phyloP scores from a whole-genome alignment of 2,888 invertebrate genomes.

The Mycogona germanica region DNA sequence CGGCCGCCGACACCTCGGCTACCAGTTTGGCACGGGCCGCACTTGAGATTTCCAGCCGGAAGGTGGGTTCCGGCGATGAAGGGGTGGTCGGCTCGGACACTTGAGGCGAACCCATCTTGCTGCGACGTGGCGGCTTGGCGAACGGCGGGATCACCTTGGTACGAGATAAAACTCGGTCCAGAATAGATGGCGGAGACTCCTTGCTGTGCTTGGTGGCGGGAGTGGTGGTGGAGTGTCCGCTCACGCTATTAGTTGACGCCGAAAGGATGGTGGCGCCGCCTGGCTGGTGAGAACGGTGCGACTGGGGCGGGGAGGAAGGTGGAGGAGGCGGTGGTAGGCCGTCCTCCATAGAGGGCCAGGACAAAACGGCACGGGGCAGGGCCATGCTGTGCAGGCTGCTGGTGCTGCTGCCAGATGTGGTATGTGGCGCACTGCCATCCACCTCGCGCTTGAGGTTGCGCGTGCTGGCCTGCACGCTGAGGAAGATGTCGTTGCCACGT shows the following conservation, averaged over 20 bases:
- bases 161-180: constrained; percentile 1
- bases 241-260: not conserved
- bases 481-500: constrained; percentile 18
- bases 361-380: not conserved
- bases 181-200: not conserved
- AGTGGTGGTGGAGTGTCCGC: not conserved
- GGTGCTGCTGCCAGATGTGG: not conserved
- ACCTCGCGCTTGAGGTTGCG: constrained; percentile 12
- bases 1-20: not conserved
- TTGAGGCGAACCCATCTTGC: not conserved
- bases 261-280: too few relatives aligned
- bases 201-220: not conserved
- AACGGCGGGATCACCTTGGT: constrained; percentile 16
- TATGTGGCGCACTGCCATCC: constrained; percentile 2
- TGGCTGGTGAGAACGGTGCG: too few relatives aligned
- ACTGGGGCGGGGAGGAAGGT: not conserved
- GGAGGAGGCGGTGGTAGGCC: not conserved
- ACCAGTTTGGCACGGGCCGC: constrained; percentile 8
- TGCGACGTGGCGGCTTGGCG: constrained; percentile 18
- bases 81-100: not conserved
- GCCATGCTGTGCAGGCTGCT: not conserved
- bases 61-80: not conserved
- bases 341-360: not conserved
- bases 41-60: constrained; percentile 6
- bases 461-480: constrained; percentile 14